A percentile compares a stretch with the other conserved stretches of the same genome.
Evolutionary conservation across 2,888 invertebrate genomes (phyloP).

Genomic region (Adela reaumurella): DNA sequence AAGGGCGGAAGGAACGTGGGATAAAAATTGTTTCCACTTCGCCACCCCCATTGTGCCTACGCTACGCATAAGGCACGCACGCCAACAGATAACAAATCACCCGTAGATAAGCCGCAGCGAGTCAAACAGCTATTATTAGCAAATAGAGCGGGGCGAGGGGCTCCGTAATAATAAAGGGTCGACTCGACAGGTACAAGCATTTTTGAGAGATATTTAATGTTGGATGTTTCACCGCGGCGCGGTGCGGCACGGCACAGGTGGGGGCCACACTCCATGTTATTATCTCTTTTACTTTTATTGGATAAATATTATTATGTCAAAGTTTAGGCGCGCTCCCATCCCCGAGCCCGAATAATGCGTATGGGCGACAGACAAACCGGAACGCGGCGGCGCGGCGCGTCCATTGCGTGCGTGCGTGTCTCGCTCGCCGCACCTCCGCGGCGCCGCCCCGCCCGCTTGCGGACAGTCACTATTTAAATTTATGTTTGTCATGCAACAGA

Average conservation of each 20-base stretch:
- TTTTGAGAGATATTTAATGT: background rate
- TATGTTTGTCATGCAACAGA: conserved; percentile 42
- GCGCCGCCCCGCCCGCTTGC: too few relatives aligned
- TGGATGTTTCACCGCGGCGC: background rate
- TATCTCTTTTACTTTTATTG: conserved; percentile 27
- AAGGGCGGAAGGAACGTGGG: too few relatives aligned
- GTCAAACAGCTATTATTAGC: background rate
- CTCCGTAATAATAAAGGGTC: background rate
- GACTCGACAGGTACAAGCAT: background rate
- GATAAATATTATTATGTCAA: conserved; percentile 48
- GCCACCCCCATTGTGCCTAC: background rate
- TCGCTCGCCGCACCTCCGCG: too few relatives aligned
- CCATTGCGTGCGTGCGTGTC: too few relatives aligned
- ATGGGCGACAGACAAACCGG: background rate
- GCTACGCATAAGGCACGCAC: background rate
- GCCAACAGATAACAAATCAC: background rate
- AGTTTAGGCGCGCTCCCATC: conserved; percentile 20
- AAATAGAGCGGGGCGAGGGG: background rate
- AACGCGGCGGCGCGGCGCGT: conserved; percentile 21
- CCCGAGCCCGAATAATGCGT: conserved; percentile 18
- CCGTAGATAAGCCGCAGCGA: background rate
- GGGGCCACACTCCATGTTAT: background rate
- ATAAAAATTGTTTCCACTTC: background rate
- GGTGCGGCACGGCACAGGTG: background rate
- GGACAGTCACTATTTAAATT: conserved; percentile 39